A percentile compares a stretch with the other conserved stretches of the same genome.
Conservation (phyloP, 1,140 invertebrate genomes). For the Leucophenga varia region DNA sequence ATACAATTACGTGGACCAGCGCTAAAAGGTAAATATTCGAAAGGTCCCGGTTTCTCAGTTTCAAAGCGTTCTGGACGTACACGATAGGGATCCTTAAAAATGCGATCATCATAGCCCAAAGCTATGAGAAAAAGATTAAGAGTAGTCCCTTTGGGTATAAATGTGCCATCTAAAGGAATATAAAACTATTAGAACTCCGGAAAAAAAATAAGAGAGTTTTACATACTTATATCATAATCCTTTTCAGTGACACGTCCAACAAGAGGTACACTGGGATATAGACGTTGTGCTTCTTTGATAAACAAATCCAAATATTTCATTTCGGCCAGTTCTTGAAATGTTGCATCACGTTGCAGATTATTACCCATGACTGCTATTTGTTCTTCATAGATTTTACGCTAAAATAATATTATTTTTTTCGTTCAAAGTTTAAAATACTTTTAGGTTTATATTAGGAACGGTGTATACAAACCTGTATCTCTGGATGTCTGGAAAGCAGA, state of each 20-base stretch:
- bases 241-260: conserved; percentile 59
- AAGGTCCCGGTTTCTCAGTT: conserved; percentile 55
- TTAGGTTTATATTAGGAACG: conserved; percentile 6
- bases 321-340: conserved; percentile 62
- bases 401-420: too few relatives aligned
- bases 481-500: conserved; percentile 40
- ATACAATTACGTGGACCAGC: conserved; percentile 51
- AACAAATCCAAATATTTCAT: conserved; percentile 69
- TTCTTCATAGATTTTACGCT: conserved; percentile 60
- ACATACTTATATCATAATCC: conserved; percentile 37
- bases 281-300: conserved; percentile 64
- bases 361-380: conserved; percentile 57
- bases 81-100: conserved; percentile 70
- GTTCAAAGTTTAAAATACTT: conserved; percentile 7
- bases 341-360: conserved; percentile 56
- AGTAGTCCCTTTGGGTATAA: conserved; percentile 32
- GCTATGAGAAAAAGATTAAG: conserved; percentile 28
- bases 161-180: conserved; percentile 27
- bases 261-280: conserved; percentile 70
- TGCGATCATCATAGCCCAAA: conserved; percentile 42
- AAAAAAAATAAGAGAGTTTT: neutral
- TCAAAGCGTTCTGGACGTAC: conserved; percentile 79
- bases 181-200: neutral
- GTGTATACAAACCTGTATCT: conserved; percentile 47
- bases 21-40: conserved; percentile 65